Evolutionary conservation across 1,140 invertebrate species (phyloP).

Genomic region (Sitophilus oryzae): DNA sequence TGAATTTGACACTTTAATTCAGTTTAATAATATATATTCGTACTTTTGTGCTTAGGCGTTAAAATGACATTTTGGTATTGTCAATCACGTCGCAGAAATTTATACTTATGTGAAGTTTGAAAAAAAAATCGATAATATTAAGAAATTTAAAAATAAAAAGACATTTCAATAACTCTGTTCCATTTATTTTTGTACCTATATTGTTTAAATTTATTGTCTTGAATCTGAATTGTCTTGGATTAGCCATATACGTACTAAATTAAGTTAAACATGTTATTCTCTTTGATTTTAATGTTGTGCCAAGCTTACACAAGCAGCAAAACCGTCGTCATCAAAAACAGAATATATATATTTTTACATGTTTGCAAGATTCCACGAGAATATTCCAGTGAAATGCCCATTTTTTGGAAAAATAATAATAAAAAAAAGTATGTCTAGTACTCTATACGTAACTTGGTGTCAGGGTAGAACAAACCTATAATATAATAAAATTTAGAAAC

Average conservation of each 20-base stretch:
- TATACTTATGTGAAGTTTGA: no score
- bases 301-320: constrained; percentile 29
- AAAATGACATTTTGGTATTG: no score
- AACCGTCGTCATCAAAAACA: constrained; percentile 23
- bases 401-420: constrained; percentile 1
- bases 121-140: no score
- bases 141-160: no score
- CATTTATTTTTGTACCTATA: no score
- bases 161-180: no score
- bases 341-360: constrained; percentile 25
- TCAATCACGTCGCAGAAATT: no score
- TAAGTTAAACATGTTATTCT: neutral
- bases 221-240: no score
- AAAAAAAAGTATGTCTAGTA: constrained; percentile 38
- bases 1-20: no score
- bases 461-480: constrained; percentile 43
- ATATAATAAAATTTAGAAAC: constrained; percentile 21
- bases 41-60: no score
- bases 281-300: constrained; percentile 24
- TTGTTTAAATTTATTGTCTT: no score
- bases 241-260: neutral
- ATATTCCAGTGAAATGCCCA: constrained; percentile 11
- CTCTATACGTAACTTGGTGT: constrained; percentile 47
- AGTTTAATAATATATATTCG: no score
- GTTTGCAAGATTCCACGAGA: constrained; percentile 13